Evolutionary conservation across 2,888 invertebrate species (phyloP).

Genomic region (Salticus scenicus): DNA sequence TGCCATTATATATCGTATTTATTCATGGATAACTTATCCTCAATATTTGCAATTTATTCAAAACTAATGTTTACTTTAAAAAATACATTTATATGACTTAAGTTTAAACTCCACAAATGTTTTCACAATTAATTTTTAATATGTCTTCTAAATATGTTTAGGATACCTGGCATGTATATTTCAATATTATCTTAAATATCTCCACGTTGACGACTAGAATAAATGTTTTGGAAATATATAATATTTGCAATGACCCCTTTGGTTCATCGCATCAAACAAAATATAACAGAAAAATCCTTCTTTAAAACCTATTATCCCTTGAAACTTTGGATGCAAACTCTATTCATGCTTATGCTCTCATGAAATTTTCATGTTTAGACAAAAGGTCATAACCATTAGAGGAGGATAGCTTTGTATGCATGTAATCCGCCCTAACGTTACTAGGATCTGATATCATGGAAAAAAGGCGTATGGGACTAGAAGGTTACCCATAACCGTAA

Average conservation of each 20-base stretch:
- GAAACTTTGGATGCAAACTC: constrained; percentile 19
- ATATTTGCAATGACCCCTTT: not conserved
- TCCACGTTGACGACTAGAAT: not conserved
- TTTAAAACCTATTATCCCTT: constrained; percentile 49
- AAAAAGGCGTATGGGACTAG: not conserved
- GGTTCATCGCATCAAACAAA: not conserved
- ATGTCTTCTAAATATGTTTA: too few relatives aligned
- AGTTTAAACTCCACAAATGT: too few relatives aligned
- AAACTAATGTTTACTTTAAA: too few relatives aligned
- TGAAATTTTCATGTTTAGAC: constrained; percentile 49
- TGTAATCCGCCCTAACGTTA: not conserved
- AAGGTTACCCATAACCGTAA: constrained; percentile 15
- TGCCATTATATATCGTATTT: too few relatives aligned
- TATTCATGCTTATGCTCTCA: not conserved
- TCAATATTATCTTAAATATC: not conserved
- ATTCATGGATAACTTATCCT: too few relatives aligned
- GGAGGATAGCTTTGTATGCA: constrained; percentile 24
- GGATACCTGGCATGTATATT: too few relatives aligned
- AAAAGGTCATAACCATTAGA: constrained; percentile 42
- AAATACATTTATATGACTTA: too few relatives aligned
- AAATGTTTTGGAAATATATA: not conserved
- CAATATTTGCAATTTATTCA: too few relatives aligned
- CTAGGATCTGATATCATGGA: not conserved
- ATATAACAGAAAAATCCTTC: constrained; percentile 22
- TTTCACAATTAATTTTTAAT: too few relatives aligned